Conservation (phyloP, 1,140 invertebrate genomes). For the Ceratina japonica region DNA sequence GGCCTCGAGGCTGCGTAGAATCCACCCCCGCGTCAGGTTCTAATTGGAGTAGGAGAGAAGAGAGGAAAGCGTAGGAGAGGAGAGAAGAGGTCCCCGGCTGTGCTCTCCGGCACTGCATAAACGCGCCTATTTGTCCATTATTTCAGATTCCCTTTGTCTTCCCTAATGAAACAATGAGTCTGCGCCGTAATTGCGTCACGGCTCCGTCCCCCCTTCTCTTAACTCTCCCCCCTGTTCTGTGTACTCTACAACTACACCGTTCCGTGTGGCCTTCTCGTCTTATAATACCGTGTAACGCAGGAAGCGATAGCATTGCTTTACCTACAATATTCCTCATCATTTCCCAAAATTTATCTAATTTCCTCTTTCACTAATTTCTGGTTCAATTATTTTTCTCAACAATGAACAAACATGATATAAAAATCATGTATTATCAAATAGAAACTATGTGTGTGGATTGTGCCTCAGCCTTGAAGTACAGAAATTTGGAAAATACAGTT, state of each 20-base stretch:
- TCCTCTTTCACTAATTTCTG: no score
- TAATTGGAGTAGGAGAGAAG: conserved; percentile 77
- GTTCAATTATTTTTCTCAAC: no score
- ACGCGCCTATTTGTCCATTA: conserved; percentile 80
- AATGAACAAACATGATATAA: no score
- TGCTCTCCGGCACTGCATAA: conserved; percentile 73
- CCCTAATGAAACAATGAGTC: conserved; percentile 80
- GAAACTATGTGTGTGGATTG: no score
- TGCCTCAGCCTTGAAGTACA: no score
- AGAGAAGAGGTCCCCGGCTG: conserved; percentile 46
- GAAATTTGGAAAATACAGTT: no score
- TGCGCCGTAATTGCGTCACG: conserved; percentile 78
- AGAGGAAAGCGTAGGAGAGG: conserved; percentile 65
- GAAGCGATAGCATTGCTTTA: no score
- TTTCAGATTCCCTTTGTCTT: conserved; percentile 80
- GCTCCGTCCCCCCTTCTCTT: conserved; percentile 46
- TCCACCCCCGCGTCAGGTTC: conserved; percentile 57
- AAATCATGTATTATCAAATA: no score
- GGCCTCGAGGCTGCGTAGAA: conserved; percentile 69
- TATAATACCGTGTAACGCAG: conserved; percentile 58
- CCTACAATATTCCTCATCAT: no score
- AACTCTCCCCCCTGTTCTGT: conserved; percentile 41
- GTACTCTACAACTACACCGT: conserved; percentile 13
- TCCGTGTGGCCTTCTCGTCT: conserved; percentile 49
- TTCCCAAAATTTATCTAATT: no score